Evolutionary conservation across 2,888 invertebrate species (phyloP).

Genomic region (Cyrtodaria siliqua): DNA sequence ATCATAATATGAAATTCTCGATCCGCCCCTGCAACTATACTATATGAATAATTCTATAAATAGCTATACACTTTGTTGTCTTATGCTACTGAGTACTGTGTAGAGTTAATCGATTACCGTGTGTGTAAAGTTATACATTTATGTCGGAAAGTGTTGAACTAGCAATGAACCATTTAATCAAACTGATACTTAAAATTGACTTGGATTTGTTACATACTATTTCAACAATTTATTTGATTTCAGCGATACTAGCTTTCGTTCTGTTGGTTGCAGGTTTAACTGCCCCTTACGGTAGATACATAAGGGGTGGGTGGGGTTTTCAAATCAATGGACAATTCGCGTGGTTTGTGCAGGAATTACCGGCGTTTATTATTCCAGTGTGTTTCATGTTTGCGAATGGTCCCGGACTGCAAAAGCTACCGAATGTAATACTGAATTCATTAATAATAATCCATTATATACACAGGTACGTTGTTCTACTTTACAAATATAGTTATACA

Average conservation of each 20-base stretch:
- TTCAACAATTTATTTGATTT: conserved; percentile 56
- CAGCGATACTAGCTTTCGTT: conserved; percentile 31
- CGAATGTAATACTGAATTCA: conserved; percentile 82
- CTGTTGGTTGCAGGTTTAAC: conserved; percentile 45
- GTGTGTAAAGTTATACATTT: no score
- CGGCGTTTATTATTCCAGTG: conserved; percentile 82
- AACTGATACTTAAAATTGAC: conserved; percentile 40
- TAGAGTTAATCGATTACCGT: no score
- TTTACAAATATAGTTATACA: no score
- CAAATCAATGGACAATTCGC: conserved; percentile 74
- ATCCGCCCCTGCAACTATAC: no score
- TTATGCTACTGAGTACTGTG: no score
- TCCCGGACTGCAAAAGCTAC: conserved; percentile 46
- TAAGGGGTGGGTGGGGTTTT: conserved; percentile 67
- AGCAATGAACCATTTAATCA: background rate
- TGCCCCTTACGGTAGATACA: conserved; percentile 81
- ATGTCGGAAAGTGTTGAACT: no score
- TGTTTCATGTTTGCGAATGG: conserved; percentile 60
- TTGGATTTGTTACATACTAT: conserved; percentile 46
- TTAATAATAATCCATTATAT: conserved; percentile 86
- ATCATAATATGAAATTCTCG: no score
- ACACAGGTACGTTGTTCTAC: conserved; percentile 86
- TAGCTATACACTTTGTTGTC: no score
- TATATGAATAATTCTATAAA: no score
- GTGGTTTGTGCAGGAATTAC: conserved; percentile 86